Evolutionary conservation across 2,113 vertebrate genomes (phyloP), one percentile per base, ranked within the genome.

Genomic region (Phyllostomus hastatus): DNA sequence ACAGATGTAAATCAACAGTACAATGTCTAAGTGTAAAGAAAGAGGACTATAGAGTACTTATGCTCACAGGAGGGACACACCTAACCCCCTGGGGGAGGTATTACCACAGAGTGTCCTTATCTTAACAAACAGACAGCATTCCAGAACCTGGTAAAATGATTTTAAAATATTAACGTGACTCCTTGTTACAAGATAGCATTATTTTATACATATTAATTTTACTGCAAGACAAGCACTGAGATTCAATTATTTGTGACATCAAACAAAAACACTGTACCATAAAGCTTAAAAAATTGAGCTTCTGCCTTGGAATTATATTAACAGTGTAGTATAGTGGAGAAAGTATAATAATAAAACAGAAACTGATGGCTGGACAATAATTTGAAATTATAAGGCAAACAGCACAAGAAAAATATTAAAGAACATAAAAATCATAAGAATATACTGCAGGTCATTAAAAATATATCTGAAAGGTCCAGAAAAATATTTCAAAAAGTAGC

Each of bases 381-480:
- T 72, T 88, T 79, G 52, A 83, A n/a, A 91, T 93, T 66, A 41
- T 79, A 75, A 73, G 57, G 35, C 16, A 90, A 96, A 83, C 19
- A 35, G 70, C 3, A 59, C 33, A 19, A 81, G 52, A 83, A 86
- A 91, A 80, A 91, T 41, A 92, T n/a, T 69, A 95, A 73, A n/a
- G 41, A 84, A 80, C 75, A 50, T 88, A 50, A 84, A 91, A 91
- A 81, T 52, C 35, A 31, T 64, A 78, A 87, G 46, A 90, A 52
- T 41, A 81, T 2, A 76, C 12, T 79, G 2, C 31, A 86, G 38
- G 54, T 73, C 83, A 91, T 70, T 95, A 88, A 84, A 76, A 91
- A 59, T 66, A 82, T 19, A 78, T 66, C 16, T 88, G 70, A 26
- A 67, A 73, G 16, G 31, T 76, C 46, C 24, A 96, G 82, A 96